Base-by-base conservation (phyloP, 1,140 invertebrate species). In the Acyrthosiphon pisum region DNA sequence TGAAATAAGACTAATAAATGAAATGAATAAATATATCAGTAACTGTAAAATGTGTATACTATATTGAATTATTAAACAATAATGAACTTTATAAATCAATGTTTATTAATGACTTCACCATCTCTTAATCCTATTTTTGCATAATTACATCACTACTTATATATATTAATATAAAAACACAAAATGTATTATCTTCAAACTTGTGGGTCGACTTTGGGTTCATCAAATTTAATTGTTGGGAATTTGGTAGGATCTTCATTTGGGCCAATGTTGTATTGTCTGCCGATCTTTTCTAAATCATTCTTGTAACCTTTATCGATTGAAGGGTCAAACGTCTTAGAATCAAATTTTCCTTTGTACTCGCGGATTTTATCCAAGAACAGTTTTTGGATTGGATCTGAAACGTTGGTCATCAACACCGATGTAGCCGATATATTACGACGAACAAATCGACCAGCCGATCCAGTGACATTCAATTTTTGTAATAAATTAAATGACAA, bases 301-400 rank as follows among this genome's bases (percentile, higher is more conserved):
- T 96, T 95, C 94, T 97, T 96, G 88, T 97, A 95, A 95, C 98
- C 96, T 94, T 96, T 96, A 94, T 98, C 95, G 68, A 97, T 96
- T 93, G 96, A 97, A 9, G 97, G 95, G 94, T 98, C 98, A 37
- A 98, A 97, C 60, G 99, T 94, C 95, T 98, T 93, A n/a, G 91
- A 56, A 41, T 86, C 37, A 53, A 93, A 93, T 86, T 97, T 97
- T 35, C 97, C 95, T 94, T 97, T 98, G 95, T 98, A 99, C 95
- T 99, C 98, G 90, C 96, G 96, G 94, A 99, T 96, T 97, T 99
- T 99, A 91, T 99, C 98, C 81, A 99, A 94, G 95, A 99, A 99
- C 46, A 99, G 95, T 95, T 99, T 97, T 95, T 99, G 98, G 95
- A 99, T 98, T 14, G 98, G 98, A 95, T 99, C 98, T 9, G 96